Conservation (phyloP, 2,888 invertebrate species). For the Apoderus coryli region DNA sequence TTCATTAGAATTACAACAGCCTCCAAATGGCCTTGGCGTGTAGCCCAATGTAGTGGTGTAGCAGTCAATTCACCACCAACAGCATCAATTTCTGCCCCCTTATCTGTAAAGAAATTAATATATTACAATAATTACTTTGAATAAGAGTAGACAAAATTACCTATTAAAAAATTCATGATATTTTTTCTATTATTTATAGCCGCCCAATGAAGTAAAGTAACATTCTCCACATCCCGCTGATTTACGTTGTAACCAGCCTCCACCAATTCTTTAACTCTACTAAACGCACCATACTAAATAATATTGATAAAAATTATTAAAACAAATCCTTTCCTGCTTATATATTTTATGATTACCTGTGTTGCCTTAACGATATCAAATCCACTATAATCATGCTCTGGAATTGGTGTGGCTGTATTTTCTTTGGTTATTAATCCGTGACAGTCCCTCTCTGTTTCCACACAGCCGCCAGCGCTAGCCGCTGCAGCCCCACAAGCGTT, state of each 20-base stretch:
- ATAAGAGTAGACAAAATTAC: no score
- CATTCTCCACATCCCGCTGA: slow-evolving; percentile 86
- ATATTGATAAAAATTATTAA: slow-evolving; percentile 7
- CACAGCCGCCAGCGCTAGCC: slow-evolving; percentile 49
- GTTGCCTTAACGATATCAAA: slow-evolving; percentile 92
- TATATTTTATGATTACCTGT: slow-evolving; percentile 43
- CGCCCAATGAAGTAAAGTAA: slow-evolving; percentile 97
- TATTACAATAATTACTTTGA: no score
- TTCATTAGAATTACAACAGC: slow-evolving; percentile 65
- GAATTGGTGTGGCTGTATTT: slow-evolving; percentile 44
- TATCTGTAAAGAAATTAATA: slow-evolving; percentile 54
- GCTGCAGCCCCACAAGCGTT: slow-evolving; percentile 59
- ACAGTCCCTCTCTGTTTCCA: slow-evolving; percentile 45
- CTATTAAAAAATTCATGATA: slow-evolving; percentile 76
- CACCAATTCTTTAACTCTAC: slow-evolving; percentile 69
- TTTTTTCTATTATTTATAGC: slow-evolving; percentile 94
- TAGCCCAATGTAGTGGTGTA: slow-evolving; percentile 97
- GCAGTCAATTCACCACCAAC: slow-evolving; percentile 92
- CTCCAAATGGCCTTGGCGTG: slow-evolving; percentile 79
- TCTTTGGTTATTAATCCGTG: slow-evolving; percentile 46
- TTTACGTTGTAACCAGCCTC: slow-evolving; percentile 92
- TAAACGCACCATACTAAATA: slow-evolving; percentile 70
- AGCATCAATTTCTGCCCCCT: slow-evolving; percentile 81
- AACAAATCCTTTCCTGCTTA: background rate
- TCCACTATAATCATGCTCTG: slow-evolving; percentile 60